Evolutionary conservation across 2,113 vertebrate genomes (phyloP), one percentile per base, ranked within the genome.

Genomic region (Pedionomus torquatus): DNA sequence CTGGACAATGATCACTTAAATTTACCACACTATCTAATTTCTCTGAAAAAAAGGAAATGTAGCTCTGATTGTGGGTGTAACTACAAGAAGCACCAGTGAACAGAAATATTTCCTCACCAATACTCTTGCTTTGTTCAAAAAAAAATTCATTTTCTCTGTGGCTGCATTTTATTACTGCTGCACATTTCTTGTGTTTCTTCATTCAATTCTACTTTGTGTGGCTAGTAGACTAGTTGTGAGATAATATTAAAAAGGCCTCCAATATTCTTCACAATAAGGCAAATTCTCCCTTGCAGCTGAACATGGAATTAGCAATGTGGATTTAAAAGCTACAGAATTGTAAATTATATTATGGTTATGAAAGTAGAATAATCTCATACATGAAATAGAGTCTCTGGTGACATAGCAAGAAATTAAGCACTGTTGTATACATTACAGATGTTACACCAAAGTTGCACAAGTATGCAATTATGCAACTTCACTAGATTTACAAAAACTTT

Each of bases 21-120:
- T 58, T 69, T 70, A 46, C 0, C 1, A 49, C 0, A 2, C 1
- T 5, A n/a, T 23, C 11, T 72, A 43, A 75, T 48, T 83, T 75
- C 10, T 44, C 18, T n/a, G 33, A 63, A 77, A 44, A 33, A 20
- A 48, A 48, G 14, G 25, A 54, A 82, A 49, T 3, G 31, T 69
- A 46, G 13, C 4, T 70, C 20, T 95, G 39, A 69, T 31, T 61
- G 11, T 61, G 7, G 5, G 7, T 80, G 4, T 58, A 90, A 54
- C 0, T 1, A 51, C 26, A 74, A 1, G 1, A 14, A 64, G 7
- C 28, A 58, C 3, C 15, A 55, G 46, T 4, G 26, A 76, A 51
- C 7, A 30, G 5, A 19, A 21, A 2, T 21, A 49, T 28, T 26
- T 85, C 43, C 17, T 82, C 48, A 78, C 30, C 17, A 41, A 4